A percentile compares a stretch with the other conserved stretches of the same genome.
These are phyloP conservation scores for Trichomalopsis sarcophagae DNA, from an alignment of 1,140 invertebrate genomes.

Conservation along the genomic window DNA sequence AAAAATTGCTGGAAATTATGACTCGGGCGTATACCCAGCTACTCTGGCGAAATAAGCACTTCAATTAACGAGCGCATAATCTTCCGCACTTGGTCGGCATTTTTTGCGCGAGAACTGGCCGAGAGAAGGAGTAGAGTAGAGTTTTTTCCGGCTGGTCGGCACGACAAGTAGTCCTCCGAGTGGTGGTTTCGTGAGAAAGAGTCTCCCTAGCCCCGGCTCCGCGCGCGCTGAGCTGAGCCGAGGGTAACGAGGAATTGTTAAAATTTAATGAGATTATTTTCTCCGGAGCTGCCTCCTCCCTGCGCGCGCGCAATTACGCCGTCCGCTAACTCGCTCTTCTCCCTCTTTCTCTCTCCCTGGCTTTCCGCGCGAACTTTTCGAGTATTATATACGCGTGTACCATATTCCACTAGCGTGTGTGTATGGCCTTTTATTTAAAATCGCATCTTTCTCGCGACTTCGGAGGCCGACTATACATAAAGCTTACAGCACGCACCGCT, in stretches of 20 bases:
- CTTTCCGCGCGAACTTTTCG: not conserved
- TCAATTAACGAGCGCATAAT: slow-evolving; percentile 38
- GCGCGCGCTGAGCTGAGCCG: not conserved
- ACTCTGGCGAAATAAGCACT: slow-evolving; percentile 16
- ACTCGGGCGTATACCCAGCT: not conserved
- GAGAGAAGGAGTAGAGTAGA: not conserved
- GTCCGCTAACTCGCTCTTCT: slow-evolving; percentile 3
- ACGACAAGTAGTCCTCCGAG: slow-evolving; percentile 37
- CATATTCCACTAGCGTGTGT: slow-evolving; percentile 1
- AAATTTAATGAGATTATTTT: slow-evolving; percentile 54
- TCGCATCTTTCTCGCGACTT: too few relatives aligned
- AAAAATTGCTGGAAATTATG: slow-evolving; percentile 26
- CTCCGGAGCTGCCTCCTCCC: slow-evolving; percentile 23
- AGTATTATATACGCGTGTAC: not conserved
- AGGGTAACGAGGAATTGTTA: slow-evolving; percentile 49
- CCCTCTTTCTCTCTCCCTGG: not conserved
- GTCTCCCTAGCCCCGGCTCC: not conserved
- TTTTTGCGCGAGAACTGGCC: not conserved
- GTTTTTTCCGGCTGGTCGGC: slow-evolving; percentile 38
- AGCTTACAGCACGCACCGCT: too few relatives aligned
- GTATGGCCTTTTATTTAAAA: too few relatives aligned
- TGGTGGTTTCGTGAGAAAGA: slow-evolving; percentile 13
- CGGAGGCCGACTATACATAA: not conserved
- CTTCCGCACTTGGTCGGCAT: slow-evolving; percentile 11
- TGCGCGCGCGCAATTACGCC: slow-evolving; percentile 30